Conservation (phyloP, 2,888 invertebrate genomes). For the Vannuccia rotundouncinata region DNA sequence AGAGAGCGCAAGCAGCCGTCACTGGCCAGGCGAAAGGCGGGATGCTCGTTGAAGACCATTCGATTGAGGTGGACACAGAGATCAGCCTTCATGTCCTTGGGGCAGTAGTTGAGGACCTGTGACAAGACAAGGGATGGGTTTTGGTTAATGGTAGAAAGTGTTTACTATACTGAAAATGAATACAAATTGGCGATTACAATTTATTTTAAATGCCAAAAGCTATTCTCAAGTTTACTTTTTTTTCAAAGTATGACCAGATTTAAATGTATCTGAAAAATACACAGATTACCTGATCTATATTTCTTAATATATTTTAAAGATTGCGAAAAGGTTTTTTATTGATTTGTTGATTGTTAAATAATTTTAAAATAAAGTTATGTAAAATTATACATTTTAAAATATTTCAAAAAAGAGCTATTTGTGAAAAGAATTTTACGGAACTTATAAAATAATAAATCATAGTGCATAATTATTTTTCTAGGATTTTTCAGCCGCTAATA, state of each 20-base stretch:
- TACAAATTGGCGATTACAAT: too few species aligned
- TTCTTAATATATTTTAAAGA: too few species aligned
- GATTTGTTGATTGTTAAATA: too few species aligned
- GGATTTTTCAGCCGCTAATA: background rate
- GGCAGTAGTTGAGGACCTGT: slow-evolving; percentile 97
- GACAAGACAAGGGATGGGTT: slow-evolving; percentile 34
- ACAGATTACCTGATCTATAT: too few species aligned
- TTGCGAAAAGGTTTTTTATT: too few species aligned
- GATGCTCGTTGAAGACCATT: slow-evolving; percentile 69
- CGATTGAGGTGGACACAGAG: slow-evolving; percentile 98
- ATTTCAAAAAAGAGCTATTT: background rate
- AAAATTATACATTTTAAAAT: background rate
- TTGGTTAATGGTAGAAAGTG: background rate
- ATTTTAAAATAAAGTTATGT: too few species aligned
- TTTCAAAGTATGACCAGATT: too few species aligned
- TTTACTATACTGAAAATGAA: background rate
- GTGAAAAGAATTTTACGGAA: background rate
- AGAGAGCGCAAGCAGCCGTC: slow-evolving; percentile 73
- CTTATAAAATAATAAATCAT: background rate
- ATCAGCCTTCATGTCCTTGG: slow-evolving; percentile 99
- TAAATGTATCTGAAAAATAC: too few species aligned
- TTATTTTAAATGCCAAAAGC: too few species aligned
- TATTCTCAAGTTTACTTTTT: too few species aligned
- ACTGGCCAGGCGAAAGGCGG: slow-evolving; percentile 72
- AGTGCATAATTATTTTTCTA: background rate